phyloP scores from a whole-genome alignment of 2,797 vertebrate species.

The Eleutherodactylus coqui region DNA sequence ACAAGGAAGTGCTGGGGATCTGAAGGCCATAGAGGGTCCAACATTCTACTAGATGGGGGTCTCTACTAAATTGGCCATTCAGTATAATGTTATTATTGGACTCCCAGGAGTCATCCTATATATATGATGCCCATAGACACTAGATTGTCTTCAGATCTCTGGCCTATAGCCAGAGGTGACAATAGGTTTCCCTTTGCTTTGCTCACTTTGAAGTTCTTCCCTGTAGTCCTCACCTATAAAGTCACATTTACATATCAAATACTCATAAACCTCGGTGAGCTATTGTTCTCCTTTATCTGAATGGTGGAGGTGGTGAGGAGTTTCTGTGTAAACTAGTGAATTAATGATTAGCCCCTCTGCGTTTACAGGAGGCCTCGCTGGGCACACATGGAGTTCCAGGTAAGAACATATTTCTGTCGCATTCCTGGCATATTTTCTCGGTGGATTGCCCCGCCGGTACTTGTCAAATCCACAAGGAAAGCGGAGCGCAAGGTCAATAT shows the following conservation, averaged over 20 bases:
- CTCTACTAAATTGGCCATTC: too few relatives aligned
- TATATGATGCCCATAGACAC: too few relatives aligned
- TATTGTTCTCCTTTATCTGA: slow-evolving; percentile 21
- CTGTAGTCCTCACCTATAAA: not conserved
- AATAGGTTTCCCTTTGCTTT: not conserved
- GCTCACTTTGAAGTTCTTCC: not conserved
- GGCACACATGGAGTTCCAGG: slow-evolving; percentile 10
- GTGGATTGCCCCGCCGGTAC: not conserved
- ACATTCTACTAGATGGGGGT: too few relatives aligned
- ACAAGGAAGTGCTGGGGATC: too few relatives aligned
- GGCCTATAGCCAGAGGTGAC: too few relatives aligned
- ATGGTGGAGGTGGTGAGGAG: not conserved
- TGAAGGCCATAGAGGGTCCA: too few relatives aligned
- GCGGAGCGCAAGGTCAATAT: not conserved
- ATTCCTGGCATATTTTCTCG: slow-evolving; percentile 22
- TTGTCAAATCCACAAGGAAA: slow-evolving; percentile 1
- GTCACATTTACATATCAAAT: not conserved
- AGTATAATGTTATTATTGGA: too few relatives aligned
- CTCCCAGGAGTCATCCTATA: too few relatives aligned
- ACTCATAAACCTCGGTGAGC: not conserved
- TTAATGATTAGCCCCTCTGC: not conserved
- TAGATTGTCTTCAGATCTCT: too few relatives aligned
- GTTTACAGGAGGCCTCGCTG: not conserved
- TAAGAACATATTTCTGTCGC: slow-evolving; percentile 5
- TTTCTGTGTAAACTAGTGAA: not conserved